Percentiles rank a stretch among this genome's conserved stretches.
These are phyloP conservation scores for Hafferia zeledoni DNA, from an alignment of 2,797 vertebrate species.

Conservation along the genomic window DNA sequence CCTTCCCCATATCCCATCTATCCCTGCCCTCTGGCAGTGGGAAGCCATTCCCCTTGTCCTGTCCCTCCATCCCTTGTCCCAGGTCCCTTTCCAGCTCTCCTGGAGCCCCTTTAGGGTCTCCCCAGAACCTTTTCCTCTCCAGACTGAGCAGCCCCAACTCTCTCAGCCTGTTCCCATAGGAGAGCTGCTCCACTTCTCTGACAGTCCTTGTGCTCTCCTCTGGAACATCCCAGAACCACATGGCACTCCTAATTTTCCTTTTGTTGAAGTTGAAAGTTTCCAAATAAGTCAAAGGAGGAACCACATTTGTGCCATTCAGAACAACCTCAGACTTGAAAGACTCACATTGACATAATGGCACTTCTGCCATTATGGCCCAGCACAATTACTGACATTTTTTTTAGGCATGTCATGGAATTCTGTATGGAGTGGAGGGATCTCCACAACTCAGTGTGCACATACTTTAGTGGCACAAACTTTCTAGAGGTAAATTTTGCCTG, in stretches of 20 bases:
- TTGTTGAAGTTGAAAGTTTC: background rate
- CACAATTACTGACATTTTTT: background rate
- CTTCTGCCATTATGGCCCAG: background rate
- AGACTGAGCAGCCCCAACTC: no score
- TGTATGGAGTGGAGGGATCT: background rate
- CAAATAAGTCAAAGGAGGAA: background rate
- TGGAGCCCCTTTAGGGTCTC: no score
- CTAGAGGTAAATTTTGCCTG: background rate
- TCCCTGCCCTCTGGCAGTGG: no score
- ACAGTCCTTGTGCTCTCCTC: background rate
- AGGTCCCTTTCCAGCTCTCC: no score
- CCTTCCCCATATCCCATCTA: no score
- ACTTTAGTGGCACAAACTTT: background rate
- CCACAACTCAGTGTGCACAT: rapidly evolving
- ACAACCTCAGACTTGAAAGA: no score
- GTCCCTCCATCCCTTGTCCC: no score
- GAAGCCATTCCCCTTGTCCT: no score
- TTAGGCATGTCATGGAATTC: background rate
- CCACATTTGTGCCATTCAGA: background rate
- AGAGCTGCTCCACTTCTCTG: background rate
- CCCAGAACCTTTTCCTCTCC: no score
- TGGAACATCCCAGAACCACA: background rate
- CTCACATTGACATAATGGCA: background rate
- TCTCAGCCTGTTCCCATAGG: no score
- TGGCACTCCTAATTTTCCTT: background rate